These are phyloP conservation scores for Quiscalus mexicanus DNA, from an alignment of 2,113 vertebrate genomes.

Conservation along the genomic window DNA sequence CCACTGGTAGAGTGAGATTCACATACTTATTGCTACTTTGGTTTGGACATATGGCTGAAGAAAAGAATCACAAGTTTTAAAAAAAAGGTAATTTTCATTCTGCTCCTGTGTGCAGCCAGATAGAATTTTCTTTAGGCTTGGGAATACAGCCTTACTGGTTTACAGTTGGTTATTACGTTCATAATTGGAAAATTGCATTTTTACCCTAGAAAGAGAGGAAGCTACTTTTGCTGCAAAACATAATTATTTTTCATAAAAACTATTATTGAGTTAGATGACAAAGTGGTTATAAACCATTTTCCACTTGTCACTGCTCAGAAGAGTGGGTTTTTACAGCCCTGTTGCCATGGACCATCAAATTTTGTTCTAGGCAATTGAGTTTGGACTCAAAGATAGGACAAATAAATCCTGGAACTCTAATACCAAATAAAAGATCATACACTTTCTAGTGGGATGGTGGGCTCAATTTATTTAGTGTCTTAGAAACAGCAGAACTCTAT, in stretches of 20 bases:
- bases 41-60: neutral
- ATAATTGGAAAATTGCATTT: constrained; percentile 46
- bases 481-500: constrained; percentile 25
- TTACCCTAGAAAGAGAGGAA: constrained; percentile 37
- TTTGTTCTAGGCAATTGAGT: constrained; percentile 1
- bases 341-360: neutral
- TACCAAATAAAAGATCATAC: constrained; percentile 5
- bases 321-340: neutral
- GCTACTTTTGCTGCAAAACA: constrained; percentile 43
- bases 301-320: constrained; percentile 23
- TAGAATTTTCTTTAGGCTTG: constrained; percentile 16
- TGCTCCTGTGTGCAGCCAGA: neutral
- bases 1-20: neutral
- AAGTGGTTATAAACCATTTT: constrained; percentile 30
- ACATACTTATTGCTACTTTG: neutral
- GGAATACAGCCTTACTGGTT: constrained; percentile 29
- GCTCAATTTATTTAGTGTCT: constrained; percentile 41
- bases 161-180: constrained; percentile 37
- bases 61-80: neutral
- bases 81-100: neutral
- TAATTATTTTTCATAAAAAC: constrained; percentile 54
- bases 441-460: neutral
- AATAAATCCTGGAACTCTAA: constrained; percentile 29
- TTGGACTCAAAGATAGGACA: neutral
- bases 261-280: constrained; percentile 6